Evolutionary conservation across 2,113 vertebrate species (phyloP).

Genomic region (Helogale parvula): DNA sequence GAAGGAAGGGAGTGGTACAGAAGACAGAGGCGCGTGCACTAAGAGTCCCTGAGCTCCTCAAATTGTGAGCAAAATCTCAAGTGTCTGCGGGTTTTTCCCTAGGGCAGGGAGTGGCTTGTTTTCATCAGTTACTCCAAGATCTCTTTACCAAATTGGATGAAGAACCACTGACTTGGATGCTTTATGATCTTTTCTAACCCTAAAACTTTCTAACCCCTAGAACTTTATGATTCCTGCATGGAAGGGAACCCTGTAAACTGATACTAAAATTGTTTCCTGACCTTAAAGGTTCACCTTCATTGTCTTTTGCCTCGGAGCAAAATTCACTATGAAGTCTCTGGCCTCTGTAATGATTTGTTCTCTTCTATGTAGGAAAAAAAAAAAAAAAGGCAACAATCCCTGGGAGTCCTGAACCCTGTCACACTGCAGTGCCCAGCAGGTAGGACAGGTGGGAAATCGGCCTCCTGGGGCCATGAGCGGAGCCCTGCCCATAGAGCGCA

Average conservation of each 20-base stretch:
- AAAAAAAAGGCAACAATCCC: neutral
- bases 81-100: neutral
- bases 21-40: neutral
- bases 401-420: neutral
- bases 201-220: constrained; percentile 19
- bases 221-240: constrained; percentile 24
- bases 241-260: neutral
- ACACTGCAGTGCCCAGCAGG: neutral
- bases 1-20: neutral
- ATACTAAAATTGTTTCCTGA: neutral
- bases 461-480: neutral
- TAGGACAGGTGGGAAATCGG: neutral
- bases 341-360: neutral
- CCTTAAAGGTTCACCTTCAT: neutral
- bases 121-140: neutral
- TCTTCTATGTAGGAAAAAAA: neutral
- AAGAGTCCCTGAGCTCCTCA: neutral
- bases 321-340: constrained; percentile 49
- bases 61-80: neutral
- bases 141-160: neutral
- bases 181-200: constrained; percentile 3
- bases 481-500: neutral
- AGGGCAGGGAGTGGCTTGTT: neutral
- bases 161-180: neutral
- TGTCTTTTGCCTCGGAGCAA: neutral